Evolutionary conservation across 1,140 invertebrate genomes (phyloP), one percentile per base, ranked within the genome.

Genomic region (Magallana ariakensis): DNA sequence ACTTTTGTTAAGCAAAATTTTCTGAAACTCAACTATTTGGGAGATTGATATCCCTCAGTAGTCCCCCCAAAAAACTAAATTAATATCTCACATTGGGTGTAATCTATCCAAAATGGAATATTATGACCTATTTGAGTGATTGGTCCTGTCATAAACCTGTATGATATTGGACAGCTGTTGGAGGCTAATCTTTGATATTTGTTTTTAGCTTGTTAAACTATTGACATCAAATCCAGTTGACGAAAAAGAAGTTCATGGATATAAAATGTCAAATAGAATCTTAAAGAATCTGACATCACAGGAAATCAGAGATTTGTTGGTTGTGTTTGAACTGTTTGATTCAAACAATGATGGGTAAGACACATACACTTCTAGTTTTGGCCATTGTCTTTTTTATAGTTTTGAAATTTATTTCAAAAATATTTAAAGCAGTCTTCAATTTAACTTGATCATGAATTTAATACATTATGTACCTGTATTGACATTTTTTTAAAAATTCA

Each of bases 301-400:
- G 70, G 94, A 94, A 90, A 93, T 94, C 9, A 87, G 93, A 87
- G 94, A 94, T 88, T 88, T 94, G 6, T 86, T 92, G 80, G 84
- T 91, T 56, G 93, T 94, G 11, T 94, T 94, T 92, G 93, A 94
- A 87, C 89, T 93, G 62, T 94, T 94, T 90, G 94, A 94, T 90
- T 86, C 89, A 8, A 91, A 94, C 87, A 89, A 87, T 87, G 92
- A 93, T 92, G 93, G 93, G 94, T 94, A 90, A 87, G 91, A 54
- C n/a, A 26, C 70, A 3, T 46, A 46, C 33, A 46, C 16, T 7
- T 53, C 54, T 15, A n/a, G 4, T 80, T 33, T 80, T 80, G 13
- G 33, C 13, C 19, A 16, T 16, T 62, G 15, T 46, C 33, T 46
- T 46, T 46, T 46, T 5, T 46, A 46, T 46, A 33, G 33, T 0